These are phyloP conservation scores for Drosophila aff. DNA, from an alignment of 1,140 invertebrate genomes.

Conservation along the genomic window DNA sequence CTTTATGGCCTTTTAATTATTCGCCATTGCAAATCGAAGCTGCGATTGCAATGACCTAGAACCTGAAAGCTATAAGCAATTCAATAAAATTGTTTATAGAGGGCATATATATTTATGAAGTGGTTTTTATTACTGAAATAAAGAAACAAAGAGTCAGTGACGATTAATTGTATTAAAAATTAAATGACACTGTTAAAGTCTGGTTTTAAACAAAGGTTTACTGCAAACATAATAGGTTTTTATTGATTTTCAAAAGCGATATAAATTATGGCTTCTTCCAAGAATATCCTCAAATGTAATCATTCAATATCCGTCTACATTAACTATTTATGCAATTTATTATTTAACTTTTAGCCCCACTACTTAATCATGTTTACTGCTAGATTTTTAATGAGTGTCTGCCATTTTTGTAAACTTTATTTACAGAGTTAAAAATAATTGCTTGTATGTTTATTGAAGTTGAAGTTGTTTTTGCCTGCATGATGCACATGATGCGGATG, in stretches of 20 bases:
- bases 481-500: constrained; percentile 10
- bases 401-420: constrained; percentile 42
- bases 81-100: constrained; percentile 16
- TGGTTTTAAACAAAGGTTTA: background rate
- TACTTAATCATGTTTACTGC: constrained; percentile 18
- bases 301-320: background rate
- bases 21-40: constrained; percentile 28
- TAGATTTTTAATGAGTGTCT: constrained; percentile 48
- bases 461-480: constrained; percentile 14
- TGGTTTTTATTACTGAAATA: background rate
- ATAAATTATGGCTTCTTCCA: too few species aligned
- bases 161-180: background rate
- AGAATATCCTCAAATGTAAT: background rate
- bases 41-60: constrained; percentile 36
- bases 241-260: too few species aligned
- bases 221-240: background rate
- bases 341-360: constrained; percentile 14
- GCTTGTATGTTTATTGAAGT: constrained; percentile 22
- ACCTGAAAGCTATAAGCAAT: constrained; percentile 2
- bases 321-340: constrained; percentile 5
- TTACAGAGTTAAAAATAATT: constrained; percentile 42
- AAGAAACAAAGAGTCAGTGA: background rate
- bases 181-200: background rate
- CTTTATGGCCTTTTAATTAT: constrained; percentile 65
- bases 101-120: background rate